Percentiles rank a stretch among this genome's conserved stretches.
Evolutionary conservation across 2,888 invertebrate species (phyloP).

Genomic region (Drosophila leonis): DNA sequence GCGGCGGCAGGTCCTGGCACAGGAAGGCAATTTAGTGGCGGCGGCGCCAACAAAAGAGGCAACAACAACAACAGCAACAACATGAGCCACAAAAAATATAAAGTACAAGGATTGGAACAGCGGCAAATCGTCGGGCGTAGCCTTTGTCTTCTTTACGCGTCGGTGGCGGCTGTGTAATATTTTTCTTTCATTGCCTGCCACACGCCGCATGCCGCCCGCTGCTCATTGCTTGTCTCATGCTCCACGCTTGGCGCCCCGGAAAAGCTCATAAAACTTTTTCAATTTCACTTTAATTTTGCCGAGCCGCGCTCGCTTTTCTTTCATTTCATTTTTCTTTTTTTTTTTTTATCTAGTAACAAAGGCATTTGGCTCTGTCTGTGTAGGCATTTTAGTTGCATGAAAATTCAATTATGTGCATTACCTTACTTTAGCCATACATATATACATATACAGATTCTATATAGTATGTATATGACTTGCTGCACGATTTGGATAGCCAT

Average conservation of each 20-base stretch:
- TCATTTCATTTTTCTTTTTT: constrained; percentile 28
- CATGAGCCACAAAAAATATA: constrained; percentile 14
- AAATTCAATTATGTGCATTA: constrained; percentile 82
- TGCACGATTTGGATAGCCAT: constrained; percentile 45
- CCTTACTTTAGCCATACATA: constrained; percentile 36
- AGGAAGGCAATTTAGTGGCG: constrained; percentile 74
- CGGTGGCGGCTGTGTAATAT: constrained; percentile 77
- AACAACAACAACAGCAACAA: constrained; percentile 17
- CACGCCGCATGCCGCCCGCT: constrained; percentile 33
- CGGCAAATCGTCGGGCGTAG: constrained; percentile 52
- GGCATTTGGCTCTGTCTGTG: constrained; percentile 53
- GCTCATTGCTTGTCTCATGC: constrained; percentile 3
- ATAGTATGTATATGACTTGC: constrained; percentile 21
- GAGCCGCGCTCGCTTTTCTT: constrained; percentile 26
- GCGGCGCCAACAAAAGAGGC: constrained; percentile 28
- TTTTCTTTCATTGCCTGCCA: constrained; percentile 70
- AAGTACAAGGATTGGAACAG: constrained; percentile 32
- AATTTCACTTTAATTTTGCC: constrained; percentile 81
- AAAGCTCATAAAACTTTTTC: constrained; percentile 84
- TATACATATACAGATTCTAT: constrained; percentile 13
- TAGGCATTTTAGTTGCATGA: constrained; percentile 76
- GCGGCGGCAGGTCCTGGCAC: constrained; percentile 21
- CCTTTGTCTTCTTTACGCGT: constrained; percentile 77
- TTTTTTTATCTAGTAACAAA: constrained; percentile 73
- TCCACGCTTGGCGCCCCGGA: constrained; percentile 36